Conservation (phyloP, 2,113 vertebrate genomes). For the Podiceps cristatus region DNA sequence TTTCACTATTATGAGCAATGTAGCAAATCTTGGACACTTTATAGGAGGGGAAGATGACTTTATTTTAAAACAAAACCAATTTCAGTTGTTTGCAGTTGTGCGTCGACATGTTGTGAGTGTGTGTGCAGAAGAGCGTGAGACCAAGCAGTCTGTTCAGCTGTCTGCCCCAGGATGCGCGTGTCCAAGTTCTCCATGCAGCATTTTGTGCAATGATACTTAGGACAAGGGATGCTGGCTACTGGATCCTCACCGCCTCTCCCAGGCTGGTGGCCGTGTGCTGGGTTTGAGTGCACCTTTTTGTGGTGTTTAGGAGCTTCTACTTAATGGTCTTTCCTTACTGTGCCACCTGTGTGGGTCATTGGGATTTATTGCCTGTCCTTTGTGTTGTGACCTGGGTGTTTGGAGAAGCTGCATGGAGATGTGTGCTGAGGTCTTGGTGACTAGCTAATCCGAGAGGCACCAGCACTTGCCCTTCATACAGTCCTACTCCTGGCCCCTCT, state of each 20-base stretch:
- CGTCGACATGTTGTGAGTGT: neutral
- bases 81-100: neutral
- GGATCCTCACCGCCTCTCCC: neutral
- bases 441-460: neutral
- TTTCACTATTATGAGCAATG: rapidly evolving
- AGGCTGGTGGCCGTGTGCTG: neutral
- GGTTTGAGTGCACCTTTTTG: neutral
- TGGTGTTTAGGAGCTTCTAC: neutral
- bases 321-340: neutral
- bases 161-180: rapidly evolving
- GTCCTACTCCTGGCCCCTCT: neutral
- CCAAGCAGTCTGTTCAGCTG: neutral
- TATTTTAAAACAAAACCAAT: neutral
- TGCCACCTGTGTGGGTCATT: neutral
- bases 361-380: neutral
- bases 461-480: neutral
- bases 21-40: neutral
- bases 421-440: neutral
- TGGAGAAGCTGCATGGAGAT: neutral
- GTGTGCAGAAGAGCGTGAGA: neutral
- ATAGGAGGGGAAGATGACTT: neutral
- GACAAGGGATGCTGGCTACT: neutral
- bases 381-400: neutral
- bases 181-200: neutral
- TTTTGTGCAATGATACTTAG: neutral